These are phyloP conservation scores for Myotis lucifugus DNA, from an alignment of 2,113 vertebrate genomes.

Conservation along the genomic window DNA sequence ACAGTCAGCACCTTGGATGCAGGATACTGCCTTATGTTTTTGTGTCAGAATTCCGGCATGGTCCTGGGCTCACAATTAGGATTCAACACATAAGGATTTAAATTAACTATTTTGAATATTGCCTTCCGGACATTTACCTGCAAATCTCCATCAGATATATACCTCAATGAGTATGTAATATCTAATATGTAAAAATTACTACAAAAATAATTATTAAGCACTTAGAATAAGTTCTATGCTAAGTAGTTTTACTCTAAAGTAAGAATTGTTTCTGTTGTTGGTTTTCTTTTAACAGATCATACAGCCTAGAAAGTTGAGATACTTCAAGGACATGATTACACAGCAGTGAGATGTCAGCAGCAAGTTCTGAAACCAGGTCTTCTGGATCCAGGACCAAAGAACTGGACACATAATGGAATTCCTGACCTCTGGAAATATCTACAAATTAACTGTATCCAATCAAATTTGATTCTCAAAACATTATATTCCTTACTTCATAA, in stretches of 20 bases:
- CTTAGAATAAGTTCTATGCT: neutral
- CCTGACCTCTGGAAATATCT: neutral
- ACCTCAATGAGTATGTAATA: neutral
- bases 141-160: neutral
- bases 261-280: neutral
- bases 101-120: slow-evolving; percentile 10
- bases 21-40: neutral
- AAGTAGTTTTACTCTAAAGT: neutral
- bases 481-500: neutral
- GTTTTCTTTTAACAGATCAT: neutral
- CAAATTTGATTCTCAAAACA: neutral
- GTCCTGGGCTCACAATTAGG: neutral
- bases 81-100: neutral
- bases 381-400: slow-evolving; percentile 30
- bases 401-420: neutral
- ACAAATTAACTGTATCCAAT: neutral
- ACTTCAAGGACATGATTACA: neutral
- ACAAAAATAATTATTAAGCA: neutral
- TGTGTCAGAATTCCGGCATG: neutral
- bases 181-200: neutral
- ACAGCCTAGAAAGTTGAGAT: neutral
- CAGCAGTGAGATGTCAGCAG: neutral
- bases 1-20: neutral
- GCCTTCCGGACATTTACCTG: neutral
- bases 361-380: neutral